Evolutionary conservation across 2,797 vertebrate species (phyloP).

Genomic region (Sebastiscus tertius): DNA sequence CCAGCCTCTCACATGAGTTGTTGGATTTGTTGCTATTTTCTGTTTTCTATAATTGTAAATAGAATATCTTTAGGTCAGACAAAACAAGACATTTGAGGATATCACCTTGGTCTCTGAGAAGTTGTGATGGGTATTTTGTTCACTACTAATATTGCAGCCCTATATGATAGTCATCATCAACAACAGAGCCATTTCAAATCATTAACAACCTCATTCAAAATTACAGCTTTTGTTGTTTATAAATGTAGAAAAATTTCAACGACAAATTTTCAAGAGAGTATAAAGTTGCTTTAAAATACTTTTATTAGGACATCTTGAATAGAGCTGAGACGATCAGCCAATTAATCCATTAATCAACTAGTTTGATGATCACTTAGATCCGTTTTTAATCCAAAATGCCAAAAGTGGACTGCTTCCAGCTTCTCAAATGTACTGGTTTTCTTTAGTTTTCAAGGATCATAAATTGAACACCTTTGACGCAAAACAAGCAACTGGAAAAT

Average conservation of each 20-base stretch:
- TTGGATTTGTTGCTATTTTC: background rate
- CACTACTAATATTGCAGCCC: too few relatives aligned
- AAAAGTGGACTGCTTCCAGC: background rate
- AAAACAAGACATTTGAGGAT: background rate
- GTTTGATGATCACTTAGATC: background rate
- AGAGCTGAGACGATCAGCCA: background rate
- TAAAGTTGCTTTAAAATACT: background rate
- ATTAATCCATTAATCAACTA: background rate
- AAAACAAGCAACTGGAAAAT: background rate
- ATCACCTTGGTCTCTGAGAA: background rate
- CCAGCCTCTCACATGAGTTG: background rate
- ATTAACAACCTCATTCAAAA: background rate
- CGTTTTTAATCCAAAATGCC: too few relatives aligned
- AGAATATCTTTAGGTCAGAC: background rate
- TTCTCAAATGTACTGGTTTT: background rate
- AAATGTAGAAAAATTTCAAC: background rate
- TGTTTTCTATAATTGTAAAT: background rate
- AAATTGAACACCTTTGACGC: background rate
- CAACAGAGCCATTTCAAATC: background rate
- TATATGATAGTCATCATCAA: background rate
- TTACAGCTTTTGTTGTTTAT: background rate
- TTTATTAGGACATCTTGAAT: background rate
- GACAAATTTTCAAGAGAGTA: background rate
- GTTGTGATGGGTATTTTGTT: too few relatives aligned
- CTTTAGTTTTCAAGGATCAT: background rate